Evolutionary conservation across 2,113 vertebrate species (phyloP).

Genomic region (Tychaedon coryphoeus): DNA sequence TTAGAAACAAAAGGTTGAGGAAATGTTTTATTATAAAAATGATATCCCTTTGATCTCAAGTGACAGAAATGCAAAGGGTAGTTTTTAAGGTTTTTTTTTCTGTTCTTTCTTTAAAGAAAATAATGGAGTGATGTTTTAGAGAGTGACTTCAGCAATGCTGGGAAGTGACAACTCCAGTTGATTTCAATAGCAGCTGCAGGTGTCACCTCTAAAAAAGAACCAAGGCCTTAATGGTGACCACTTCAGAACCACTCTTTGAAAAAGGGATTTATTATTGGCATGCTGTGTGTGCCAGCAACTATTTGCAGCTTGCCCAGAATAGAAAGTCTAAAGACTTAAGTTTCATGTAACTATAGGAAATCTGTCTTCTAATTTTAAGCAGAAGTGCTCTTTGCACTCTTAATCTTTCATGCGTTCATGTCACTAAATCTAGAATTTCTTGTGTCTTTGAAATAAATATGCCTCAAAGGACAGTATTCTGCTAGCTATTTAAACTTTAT

Average conservation of each 20-base stretch:
- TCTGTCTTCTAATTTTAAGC: conserved; percentile 42
- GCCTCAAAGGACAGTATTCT: neutral
- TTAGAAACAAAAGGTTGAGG: neutral
- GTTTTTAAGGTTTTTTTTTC: neutral
- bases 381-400: conserved; percentile 5
- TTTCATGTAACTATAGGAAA: conserved; percentile 63
- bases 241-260: conserved; percentile 56
- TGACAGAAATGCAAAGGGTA: neutral
- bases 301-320: conserved; percentile 60
- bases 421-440: conserved; percentile 66
- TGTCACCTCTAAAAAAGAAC: conserved; percentile 59
- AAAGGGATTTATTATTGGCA: conserved; percentile 65
- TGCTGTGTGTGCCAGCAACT: conserved; percentile 56
- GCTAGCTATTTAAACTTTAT: neutral
- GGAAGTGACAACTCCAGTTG: conserved; percentile 17
- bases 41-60: neutral
- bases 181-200: conserved; percentile 62
- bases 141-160: neutral
- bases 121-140: neutral
- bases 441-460: conserved; percentile 17
- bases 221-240: conserved; percentile 18
- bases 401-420: conserved; percentile 17
- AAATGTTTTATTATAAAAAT: neutral
- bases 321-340: conserved; percentile 60
- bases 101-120: neutral